These are phyloP conservation scores for Brachionus koreanus DNA, from an alignment of 1,140 invertebrate species.

Conservation along the genomic window DNA sequence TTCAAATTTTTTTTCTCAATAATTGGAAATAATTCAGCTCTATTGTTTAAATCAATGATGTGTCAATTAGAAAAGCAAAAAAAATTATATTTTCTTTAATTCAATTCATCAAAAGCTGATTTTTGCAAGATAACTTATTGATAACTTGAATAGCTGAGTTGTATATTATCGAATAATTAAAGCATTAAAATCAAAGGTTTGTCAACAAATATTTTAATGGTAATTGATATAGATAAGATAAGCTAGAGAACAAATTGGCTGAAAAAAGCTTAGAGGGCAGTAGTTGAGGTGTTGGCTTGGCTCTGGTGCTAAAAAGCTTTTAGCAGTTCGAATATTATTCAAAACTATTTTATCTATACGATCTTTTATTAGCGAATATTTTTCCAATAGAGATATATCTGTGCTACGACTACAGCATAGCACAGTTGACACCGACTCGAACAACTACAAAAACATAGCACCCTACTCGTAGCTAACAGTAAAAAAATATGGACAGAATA, in stretches of 20 bases:
- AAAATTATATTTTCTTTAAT: not conserved
- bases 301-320: not conserved
- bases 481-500: not conserved
- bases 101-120: no score
- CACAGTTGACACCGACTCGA: not conserved
- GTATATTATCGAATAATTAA: not conserved
- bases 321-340: constrained; percentile 24
- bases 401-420: not conserved
- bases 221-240: not conserved
- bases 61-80: not conserved
- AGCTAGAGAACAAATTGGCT: not conserved
- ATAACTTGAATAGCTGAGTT: not conserved
- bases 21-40: not conserved
- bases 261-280: not conserved
- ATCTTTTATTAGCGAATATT: not conserved
- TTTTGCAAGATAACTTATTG: not conserved
- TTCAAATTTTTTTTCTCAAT: not conserved
- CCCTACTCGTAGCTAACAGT: not conserved
- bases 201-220: not conserved
- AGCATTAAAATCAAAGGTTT: not conserved
- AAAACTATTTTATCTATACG: not conserved
- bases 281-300: not conserved
- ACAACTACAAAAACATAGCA: not conserved
- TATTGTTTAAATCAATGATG: not conserved
- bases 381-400: constrained; percentile 26